A percentile compares a stretch with the other conserved stretches of the same genome.
phyloP scores from a whole-genome alignment of 53 echinoderm and acorn worm genomes.

The Arbacia lixula region DNA sequence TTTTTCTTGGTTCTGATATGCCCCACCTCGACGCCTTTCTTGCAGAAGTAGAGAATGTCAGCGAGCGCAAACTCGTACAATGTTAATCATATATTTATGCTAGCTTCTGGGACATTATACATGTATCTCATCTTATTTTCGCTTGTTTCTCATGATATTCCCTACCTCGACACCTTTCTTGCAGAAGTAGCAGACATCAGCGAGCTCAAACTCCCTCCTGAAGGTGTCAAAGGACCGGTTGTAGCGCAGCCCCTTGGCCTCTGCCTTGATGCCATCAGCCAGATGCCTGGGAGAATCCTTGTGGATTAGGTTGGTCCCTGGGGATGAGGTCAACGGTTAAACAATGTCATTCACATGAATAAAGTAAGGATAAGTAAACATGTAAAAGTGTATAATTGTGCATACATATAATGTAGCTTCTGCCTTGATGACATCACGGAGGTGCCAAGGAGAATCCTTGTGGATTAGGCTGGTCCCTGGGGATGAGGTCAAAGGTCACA shows the following conservation, averaged over 20 bases:
- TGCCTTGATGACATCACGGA: conserved; percentile 77
- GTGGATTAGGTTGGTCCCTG: conserved; percentile 61
- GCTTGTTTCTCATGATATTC: too few species aligned
- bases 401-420: too few species aligned
- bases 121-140: too few species aligned
- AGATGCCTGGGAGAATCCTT: conserved; percentile 82
- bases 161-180: conserved; percentile 97
- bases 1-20: too few species aligned
- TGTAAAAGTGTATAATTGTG: too few species aligned
- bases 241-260: conserved; percentile 29
- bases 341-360: neutral
- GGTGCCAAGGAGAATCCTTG: conserved; percentile 78
- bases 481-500: conserved; percentile 19
- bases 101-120: too few species aligned
- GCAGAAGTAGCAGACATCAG: conserved; percentile 86
- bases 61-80: too few species aligned
- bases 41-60: too few species aligned
- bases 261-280: conserved; percentile 77
- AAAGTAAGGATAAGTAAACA: too few species aligned
- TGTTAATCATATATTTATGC: too few species aligned
- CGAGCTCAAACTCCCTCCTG: conserved; percentile 73
- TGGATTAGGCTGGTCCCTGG: conserved; percentile 60
- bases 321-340: neutral
- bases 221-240: conserved; percentile 48
- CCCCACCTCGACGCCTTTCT: too few species aligned